Conservation (phyloP, 2,113 vertebrate genomes). For the Pelecanoides urinatrix region DNA sequence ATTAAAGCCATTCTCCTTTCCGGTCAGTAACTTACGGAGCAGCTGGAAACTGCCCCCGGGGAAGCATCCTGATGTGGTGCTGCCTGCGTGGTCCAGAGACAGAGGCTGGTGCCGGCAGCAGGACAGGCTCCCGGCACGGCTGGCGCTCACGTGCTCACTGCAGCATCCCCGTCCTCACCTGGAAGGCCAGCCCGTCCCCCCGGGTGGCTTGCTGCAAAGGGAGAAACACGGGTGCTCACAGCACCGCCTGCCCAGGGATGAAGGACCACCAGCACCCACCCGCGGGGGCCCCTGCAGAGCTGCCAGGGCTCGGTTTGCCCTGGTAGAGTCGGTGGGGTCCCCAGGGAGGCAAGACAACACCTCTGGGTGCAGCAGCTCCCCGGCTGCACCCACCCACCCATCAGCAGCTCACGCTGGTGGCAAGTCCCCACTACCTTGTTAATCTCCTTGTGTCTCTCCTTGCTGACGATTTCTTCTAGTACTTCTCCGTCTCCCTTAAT, state of each 20-base stretch:
- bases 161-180: conserved; percentile 81
- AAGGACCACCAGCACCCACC: not conserved
- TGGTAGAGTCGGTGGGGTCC: not conserved
- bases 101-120: not conserved
- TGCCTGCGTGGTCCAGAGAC: not conserved
- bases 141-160: conserved; percentile 31
- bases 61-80: not conserved
- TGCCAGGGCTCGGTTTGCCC: not conserved
- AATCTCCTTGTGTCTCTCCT: conserved; percentile 91
- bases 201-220: conserved; percentile 84
- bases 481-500: conserved; percentile 95
- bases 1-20: not conserved
- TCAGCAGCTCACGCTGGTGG: not conserved
- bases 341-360: not conserved
- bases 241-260: not conserved
- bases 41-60: not conserved
- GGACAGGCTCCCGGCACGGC: not conserved
- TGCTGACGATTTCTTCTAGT: conserved; percentile 93
- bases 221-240: not conserved
- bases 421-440: conserved; percentile 84
- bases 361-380: not conserved
- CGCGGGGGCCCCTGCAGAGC: fast-evolving
- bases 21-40: not conserved
- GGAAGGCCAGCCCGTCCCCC: conserved; percentile 88
- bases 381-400: not conserved